Evolutionary conservation across 2,797 vertebrate genomes (phyloP).

Genomic region (Chiloscyllium punctatum): DNA sequence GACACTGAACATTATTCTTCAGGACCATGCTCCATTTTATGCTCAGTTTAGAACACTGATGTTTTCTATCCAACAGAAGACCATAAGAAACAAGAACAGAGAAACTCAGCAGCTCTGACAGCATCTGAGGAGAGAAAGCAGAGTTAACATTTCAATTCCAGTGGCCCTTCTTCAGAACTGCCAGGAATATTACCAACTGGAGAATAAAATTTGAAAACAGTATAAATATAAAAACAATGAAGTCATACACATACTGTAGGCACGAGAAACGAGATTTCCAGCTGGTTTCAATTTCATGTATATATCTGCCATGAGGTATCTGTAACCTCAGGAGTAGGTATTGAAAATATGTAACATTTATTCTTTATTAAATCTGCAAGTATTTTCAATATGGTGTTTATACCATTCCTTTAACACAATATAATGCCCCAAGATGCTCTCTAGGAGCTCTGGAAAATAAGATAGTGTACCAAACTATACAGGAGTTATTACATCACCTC

Average conservation of each 20-base stretch:
- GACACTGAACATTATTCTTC: background rate
- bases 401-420: no score
- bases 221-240: background rate
- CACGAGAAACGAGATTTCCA: background rate
- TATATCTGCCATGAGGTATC: background rate
- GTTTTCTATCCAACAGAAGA: background rate
- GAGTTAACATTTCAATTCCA: no score
- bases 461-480: no score
- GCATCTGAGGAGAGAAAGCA: no score
- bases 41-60: background rate
- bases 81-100: no score
- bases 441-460: no score
- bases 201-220: background rate
- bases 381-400: background rate
- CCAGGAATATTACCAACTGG: background rate
- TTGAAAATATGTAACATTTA: background rate
- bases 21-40: background rate
- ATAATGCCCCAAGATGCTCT: no score
- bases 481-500: no score
- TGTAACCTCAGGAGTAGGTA: background rate
- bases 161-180: no score
- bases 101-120: no score
- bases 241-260: background rate
- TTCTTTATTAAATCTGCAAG: background rate
- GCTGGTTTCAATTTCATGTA: background rate